Evolutionary conservation across 2,113 vertebrate genomes (phyloP).

Genomic region (Azemiops feae): DNA sequence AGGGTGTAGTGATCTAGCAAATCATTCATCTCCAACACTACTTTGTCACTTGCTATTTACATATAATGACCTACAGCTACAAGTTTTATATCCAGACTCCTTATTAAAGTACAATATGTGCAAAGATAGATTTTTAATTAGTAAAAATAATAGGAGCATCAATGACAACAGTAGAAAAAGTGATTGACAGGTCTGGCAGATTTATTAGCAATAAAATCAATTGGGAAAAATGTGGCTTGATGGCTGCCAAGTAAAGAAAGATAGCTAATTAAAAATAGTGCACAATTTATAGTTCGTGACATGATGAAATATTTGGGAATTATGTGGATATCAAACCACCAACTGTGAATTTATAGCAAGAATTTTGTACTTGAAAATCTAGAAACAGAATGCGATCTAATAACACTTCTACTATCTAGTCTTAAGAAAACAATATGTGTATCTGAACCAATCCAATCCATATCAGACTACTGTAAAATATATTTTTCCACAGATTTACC

Average conservation of each 20-base stretch:
- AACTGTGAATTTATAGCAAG: background rate
- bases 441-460: background rate
- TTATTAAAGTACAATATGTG: slow-evolving; percentile 29
- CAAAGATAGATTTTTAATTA: slow-evolving; percentile 36
- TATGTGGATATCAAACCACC: background rate
- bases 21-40: slow-evolving; percentile 23
- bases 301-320: slow-evolving; percentile 33
- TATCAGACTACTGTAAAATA: background rate
- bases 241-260: slow-evolving; percentile 29
- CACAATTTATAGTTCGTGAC: slow-evolving; percentile 17
- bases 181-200: slow-evolving; percentile 32
- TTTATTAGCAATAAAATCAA: slow-evolving; percentile 34
- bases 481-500: background rate
- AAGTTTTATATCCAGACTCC: slow-evolving; percentile 18
- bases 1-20: background rate
- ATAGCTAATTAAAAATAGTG: slow-evolving; percentile 35
- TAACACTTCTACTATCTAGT: background rate
- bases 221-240: slow-evolving; percentile 32
- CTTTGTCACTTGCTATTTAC: slow-evolving; percentile 30
- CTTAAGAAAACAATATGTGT: background rate
- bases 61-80: slow-evolving; percentile 24
- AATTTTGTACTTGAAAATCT: background rate
- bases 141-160: slow-evolving; percentile 25
- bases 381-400: background rate
- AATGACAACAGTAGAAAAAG: slow-evolving; percentile 26